Conservation (phyloP, 2,888 invertebrate species). For the Isoperla grammatica region DNA sequence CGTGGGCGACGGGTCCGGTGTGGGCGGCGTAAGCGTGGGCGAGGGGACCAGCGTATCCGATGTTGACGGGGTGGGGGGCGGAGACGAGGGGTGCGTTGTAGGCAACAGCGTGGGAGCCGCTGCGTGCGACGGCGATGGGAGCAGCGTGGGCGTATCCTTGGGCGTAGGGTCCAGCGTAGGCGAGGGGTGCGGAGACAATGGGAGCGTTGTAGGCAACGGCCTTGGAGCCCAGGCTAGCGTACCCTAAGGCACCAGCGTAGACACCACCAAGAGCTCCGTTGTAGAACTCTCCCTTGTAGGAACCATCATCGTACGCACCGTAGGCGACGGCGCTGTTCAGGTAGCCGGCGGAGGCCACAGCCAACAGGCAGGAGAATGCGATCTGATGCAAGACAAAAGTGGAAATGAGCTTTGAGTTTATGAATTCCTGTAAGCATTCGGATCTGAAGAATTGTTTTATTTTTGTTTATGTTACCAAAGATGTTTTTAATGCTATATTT, state of each 20-base stretch:
- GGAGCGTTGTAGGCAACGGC: constrained; percentile 36
- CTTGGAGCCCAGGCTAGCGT: constrained; percentile 33
- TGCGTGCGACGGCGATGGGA: not conserved
- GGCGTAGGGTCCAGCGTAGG: constrained; percentile 41
- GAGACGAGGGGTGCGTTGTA: not conserved
- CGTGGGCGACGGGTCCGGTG: too few relatives aligned
- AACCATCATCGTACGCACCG: not conserved
- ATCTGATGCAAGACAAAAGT: too few relatives aligned
- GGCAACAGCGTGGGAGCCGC: constrained; percentile 9
- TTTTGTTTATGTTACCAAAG: too few relatives aligned
- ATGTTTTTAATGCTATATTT: too few relatives aligned
- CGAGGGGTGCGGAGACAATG: not conserved
- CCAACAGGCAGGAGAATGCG: too few relatives aligned
- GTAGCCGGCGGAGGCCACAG: too few relatives aligned
- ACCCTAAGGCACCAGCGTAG: constrained; percentile 20
- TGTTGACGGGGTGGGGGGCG: not conserved
- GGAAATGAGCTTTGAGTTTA: too few relatives aligned
- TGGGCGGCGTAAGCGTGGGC: not conserved
- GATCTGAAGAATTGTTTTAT: too few relatives aligned
- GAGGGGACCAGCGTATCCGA: not conserved
- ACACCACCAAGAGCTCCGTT: not conserved
- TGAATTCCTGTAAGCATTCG: too few relatives aligned
- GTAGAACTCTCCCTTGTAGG: not conserved
- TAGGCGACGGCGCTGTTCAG: too few relatives aligned
- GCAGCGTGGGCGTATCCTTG: too few relatives aligned